A percentile compares a stretch with the other conserved stretches of the same genome.
These are phyloP conservation scores for Drosophila subobscura DNA, from an alignment of 1,140 invertebrate genomes.

Conservation along the genomic window DNA sequence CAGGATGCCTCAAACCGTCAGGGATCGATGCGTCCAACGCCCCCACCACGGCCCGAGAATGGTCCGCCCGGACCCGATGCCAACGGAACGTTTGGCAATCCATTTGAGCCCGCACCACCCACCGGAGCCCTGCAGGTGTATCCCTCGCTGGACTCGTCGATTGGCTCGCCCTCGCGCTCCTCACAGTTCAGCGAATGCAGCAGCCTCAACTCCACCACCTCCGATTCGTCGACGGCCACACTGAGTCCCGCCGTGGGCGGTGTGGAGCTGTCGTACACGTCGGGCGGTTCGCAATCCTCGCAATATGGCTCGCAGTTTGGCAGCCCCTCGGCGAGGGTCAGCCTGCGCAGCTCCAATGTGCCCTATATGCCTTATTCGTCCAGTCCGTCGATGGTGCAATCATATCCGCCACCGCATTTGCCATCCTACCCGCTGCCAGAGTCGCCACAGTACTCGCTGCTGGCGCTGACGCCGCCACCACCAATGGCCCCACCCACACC, in stretches of 20 bases:
- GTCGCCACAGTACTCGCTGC: slow-evolving; percentile 65
- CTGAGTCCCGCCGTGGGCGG: slow-evolving; percentile 68
- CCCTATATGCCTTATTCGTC: slow-evolving; percentile 79
- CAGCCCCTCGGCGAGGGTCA: slow-evolving; percentile 64
- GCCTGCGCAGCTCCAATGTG: slow-evolving; percentile 68
- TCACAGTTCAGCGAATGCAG: slow-evolving; percentile 77
- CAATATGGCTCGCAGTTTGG: slow-evolving; percentile 76
- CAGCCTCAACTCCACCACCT: slow-evolving; percentile 75
- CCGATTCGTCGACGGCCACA: slow-evolving; percentile 72
- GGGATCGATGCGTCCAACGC: slow-evolving; percentile 42
- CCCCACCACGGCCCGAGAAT: slow-evolving; percentile 62
- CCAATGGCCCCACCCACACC: slow-evolving; percentile 3
- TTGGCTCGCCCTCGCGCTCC: slow-evolving; percentile 79
- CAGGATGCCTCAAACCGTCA: slow-evolving; percentile 51
- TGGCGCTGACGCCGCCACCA: slow-evolving; percentile 45
- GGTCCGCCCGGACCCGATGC: slow-evolving; percentile 61
- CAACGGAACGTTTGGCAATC: slow-evolving; percentile 47
- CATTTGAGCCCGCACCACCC: slow-evolving; percentile 59
- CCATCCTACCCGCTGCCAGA: slow-evolving; percentile 67
- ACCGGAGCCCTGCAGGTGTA: slow-evolving; percentile 33
- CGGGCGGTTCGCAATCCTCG: slow-evolving; percentile 66
- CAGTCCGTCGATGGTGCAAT: slow-evolving; percentile 72
- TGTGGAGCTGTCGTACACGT: slow-evolving; percentile 70
- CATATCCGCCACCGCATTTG: slow-evolving; percentile 73
- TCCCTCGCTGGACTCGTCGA: slow-evolving; percentile 72